These are phyloP conservation scores for Prunella fulvescens DNA, from an alignment of 2,113 vertebrate genomes.

Conservation along the genomic window DNA sequence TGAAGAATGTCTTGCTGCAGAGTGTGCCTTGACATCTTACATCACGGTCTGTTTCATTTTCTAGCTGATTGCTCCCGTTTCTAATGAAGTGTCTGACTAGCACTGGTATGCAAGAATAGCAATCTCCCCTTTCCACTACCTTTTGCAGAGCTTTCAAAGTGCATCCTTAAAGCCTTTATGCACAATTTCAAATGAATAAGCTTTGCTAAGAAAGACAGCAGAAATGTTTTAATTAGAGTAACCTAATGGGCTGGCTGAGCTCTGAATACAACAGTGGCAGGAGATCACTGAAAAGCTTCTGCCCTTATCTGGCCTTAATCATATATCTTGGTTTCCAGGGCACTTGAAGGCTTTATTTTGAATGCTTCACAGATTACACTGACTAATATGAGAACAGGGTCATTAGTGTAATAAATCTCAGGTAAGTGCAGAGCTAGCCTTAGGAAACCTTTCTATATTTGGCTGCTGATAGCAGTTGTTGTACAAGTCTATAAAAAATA, in stretches of 20 bases:
- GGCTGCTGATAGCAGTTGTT: background rate
- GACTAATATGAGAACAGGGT: background rate
- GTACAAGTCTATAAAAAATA: background rate
- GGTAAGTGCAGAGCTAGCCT: background rate
- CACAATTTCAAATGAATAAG: background rate
- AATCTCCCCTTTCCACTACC: background rate
- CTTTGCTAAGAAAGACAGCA: background rate
- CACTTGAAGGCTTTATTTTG: background rate
- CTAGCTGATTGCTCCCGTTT: background rate
- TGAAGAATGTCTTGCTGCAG: background rate
- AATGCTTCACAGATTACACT: background rate
- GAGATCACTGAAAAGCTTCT: background rate
- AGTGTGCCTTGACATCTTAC: background rate
- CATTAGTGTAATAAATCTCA: conserved; percentile 7
- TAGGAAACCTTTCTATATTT: background rate
- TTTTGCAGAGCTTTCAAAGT: background rate
- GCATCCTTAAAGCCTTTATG: background rate
- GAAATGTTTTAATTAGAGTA: background rate
- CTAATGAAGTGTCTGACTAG: background rate
- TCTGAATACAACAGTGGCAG: background rate
- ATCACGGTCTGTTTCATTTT: background rate
- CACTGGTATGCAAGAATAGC: background rate
- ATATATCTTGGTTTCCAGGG: background rate
- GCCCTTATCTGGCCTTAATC: background rate
- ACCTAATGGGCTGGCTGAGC: background rate